Evolutionary conservation across 2,113 vertebrate species (phyloP).

Genomic region (Seriola dumerili): DNA sequence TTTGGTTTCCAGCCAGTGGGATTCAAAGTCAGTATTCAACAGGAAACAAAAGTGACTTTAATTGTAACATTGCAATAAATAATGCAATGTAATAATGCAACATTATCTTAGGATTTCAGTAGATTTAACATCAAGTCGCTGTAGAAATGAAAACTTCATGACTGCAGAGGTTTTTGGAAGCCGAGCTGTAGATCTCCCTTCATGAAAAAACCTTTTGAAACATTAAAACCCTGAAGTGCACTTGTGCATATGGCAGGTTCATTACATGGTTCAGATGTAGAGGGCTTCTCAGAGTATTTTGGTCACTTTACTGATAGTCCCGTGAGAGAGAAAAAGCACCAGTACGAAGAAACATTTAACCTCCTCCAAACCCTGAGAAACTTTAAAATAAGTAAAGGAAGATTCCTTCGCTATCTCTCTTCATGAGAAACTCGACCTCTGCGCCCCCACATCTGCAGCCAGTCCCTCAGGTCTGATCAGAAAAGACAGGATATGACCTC

Average conservation of each 20-base stretch:
- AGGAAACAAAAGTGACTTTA: background rate
- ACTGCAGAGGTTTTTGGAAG: background rate
- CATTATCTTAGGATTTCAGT: background rate
- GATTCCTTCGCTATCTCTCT: slow-evolving; percentile 62
- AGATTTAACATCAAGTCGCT: background rate
- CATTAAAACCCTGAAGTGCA: background rate
- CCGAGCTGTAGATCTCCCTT: background rate
- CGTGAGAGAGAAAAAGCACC: slow-evolving; percentile 59
- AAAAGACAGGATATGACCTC: slow-evolving; percentile 86
- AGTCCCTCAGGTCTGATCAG: slow-evolving; percentile 81
- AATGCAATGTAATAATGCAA: background rate
- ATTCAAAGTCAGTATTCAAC: background rate
- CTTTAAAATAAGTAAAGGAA: slow-evolving; percentile 31
- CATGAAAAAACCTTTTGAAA: background rate
- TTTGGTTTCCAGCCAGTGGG: background rate
- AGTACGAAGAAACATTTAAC: slow-evolving; percentile 64
- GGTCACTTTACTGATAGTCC: slow-evolving; percentile 69
- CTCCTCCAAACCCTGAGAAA: slow-evolving; percentile 77
- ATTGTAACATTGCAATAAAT: background rate
- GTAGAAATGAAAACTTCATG: background rate
- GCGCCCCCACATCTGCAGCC: slow-evolving; percentile 73
- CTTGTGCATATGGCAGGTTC: slow-evolving; percentile 64
- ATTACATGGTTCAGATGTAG: slow-evolving; percentile 64
- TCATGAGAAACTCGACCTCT: slow-evolving; percentile 68
- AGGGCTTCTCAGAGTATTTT: slow-evolving; percentile 51